Evolutionary conservation across 30 jellyfish, hydroid and myxozoan species (phyloP), one percentile per base, ranked within the genome.

Genomic region (Phacellophora camtschatica): DNA sequence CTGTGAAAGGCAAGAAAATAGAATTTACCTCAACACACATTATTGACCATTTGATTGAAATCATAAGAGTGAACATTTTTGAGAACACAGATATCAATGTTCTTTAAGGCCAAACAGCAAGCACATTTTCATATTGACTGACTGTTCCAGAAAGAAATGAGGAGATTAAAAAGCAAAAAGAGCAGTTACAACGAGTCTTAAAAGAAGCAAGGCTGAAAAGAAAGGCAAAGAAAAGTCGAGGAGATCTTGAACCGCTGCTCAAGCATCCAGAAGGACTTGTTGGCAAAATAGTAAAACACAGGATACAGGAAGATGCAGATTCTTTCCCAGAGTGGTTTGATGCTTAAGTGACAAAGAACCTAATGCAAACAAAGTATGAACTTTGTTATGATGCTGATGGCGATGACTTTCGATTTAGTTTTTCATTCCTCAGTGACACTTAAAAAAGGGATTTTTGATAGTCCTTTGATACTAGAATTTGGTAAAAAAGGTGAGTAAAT

Each of bases 351-450:
- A 46, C 59, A 46, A 46, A 46, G 59, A 46, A 46, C 8, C 59
- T 27, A 46, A 46, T 46, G 59, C 59, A 46, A 46, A 46, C 59
- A 46, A 5, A 46, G 24, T 46, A 46, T 11, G 59, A 46, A 46
- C 20, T 46, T 15, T 46, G 59, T 11, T 57, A 64, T 64, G 78
- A 64, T 36, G 58, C 39, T 64, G 78, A 64, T 64, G 78, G 78
- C n/a, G 78, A 36, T 19, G 58, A 22, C 12, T n/a, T 30, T n/a
- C 11, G n/a, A 29, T 64, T 27, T 64, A 22, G 57, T 15, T 64
- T 64, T 64, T 31, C 78, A 27, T 34, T 64, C 29, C 58, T 64
- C 33, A 31, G 57, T 64, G 78, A 64, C n/a, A n/a, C 20, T 34
- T 64, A 18, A 64, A 64, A 31, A 64, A 64, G 1, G 78, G 78